Evolutionary conservation across 92 coral and sea anemone species (phyloP).

Genomic region (Actinernus sp.): DNA sequence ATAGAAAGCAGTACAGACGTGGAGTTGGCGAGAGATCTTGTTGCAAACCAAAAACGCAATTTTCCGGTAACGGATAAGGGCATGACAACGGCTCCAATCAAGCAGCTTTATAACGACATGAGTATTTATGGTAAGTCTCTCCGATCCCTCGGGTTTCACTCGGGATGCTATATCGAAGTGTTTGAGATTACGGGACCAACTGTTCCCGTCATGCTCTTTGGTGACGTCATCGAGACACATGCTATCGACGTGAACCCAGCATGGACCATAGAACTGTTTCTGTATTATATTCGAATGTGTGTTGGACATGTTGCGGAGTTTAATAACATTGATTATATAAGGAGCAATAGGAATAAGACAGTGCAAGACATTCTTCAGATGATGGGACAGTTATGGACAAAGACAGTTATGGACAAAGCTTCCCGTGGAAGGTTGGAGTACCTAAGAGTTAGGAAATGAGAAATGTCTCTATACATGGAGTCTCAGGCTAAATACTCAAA

Average conservation of each 20-base stretch:
- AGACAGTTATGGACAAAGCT: background rate
- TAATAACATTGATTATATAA: conserved; percentile 41
- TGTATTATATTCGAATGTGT: conserved; percentile 39
- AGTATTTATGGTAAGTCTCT: conserved; percentile 43
- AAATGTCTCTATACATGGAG: background rate
- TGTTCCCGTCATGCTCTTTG: conserved; percentile 62
- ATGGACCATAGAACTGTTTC: conserved; percentile 52
- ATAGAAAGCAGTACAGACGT: conserved; percentile 47
- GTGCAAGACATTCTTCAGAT: conserved; percentile 35
- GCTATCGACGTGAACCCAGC: conserved; percentile 67
- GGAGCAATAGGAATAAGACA: conserved; percentile 17
- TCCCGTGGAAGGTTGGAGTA: conserved; percentile 37
- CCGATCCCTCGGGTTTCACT: conserved; percentile 26
- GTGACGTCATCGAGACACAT: conserved; percentile 49
- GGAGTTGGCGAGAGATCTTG: conserved; percentile 43
- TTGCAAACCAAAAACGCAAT: conserved; percentile 61
- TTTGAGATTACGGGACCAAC: conserved; percentile 73
- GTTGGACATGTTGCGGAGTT: conserved; percentile 37
- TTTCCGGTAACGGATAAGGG: conserved; percentile 56
- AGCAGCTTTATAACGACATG: conserved; percentile 48
- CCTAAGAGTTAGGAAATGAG: conserved; percentile 13
- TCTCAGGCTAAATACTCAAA: too few species aligned
- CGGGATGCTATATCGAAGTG: conserved; percentile 61
- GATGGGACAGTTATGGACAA: conserved; percentile 60
- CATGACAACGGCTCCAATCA: conserved; percentile 25